phyloP scores from a whole-genome alignment of 2,888 invertebrate genomes.

The Andrena camellia region DNA sequence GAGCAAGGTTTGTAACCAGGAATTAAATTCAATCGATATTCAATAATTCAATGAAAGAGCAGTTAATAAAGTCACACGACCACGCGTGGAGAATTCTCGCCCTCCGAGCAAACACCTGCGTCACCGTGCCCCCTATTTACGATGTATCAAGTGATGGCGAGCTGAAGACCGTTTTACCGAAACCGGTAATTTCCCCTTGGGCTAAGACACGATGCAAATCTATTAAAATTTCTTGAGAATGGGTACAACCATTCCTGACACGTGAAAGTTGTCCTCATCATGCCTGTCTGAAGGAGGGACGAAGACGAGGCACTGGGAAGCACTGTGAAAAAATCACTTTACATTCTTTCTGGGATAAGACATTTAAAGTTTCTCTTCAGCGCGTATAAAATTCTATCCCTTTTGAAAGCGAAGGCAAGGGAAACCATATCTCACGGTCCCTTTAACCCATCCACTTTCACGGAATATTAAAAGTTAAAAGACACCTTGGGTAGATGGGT shows the following conservation, averaged over 20 bases:
- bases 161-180: constrained; percentile 47
- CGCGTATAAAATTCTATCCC: neutral
- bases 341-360: neutral
- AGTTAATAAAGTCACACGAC: constrained; percentile 51
- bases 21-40: constrained; percentile 27
- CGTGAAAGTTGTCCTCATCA: constrained; percentile 13
- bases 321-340: neutral
- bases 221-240: constrained; percentile 50
- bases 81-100: constrained; percentile 30
- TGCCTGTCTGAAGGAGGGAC: neutral
- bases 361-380: neutral
- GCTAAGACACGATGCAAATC: constrained; percentile 50
- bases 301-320: neutral
- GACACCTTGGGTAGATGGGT: too few species aligned
- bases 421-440: too few species aligned
- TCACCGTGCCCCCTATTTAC: constrained; percentile 53
- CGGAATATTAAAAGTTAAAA: too few species aligned
- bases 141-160: constrained; percentile 50
- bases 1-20: neutral
- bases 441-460: too few species aligned
- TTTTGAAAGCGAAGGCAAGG: too few species aligned
- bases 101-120: constrained; percentile 45
- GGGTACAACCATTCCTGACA: constrained; percentile 24
- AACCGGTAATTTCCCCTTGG: constrained; percentile 56
- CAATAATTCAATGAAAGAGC: constrained; percentile 25